These are phyloP conservation scores for Acrossocheilus fasciatus DNA, from an alignment of 2,797 vertebrate genomes.

Conservation along the genomic window DNA sequence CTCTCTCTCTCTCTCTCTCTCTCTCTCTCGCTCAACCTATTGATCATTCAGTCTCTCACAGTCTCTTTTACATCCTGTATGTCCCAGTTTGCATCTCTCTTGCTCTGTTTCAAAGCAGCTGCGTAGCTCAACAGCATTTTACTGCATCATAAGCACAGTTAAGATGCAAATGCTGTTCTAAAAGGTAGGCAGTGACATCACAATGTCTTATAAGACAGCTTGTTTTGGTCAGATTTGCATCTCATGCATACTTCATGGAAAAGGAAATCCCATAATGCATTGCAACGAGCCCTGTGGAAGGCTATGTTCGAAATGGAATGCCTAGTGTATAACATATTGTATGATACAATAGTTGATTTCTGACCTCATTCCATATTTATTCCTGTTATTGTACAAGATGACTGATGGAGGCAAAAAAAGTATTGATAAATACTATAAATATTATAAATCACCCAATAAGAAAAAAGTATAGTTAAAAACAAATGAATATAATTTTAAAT, in stretches of 20 bases:
- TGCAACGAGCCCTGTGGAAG: background rate
- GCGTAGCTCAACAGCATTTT: background rate
- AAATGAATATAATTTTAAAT: background rate
- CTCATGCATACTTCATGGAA: conserved; percentile 22
- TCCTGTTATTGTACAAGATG: background rate
- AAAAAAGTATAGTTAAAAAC: background rate
- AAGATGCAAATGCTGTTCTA: background rate
- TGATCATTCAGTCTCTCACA: conserved; percentile 56
- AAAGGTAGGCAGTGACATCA: background rate
- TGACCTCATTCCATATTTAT: background rate
- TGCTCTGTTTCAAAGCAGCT: background rate
- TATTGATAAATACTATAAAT: background rate
- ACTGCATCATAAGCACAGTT: background rate
- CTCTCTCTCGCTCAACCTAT: conserved; percentile 64
- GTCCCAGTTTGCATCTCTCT: conserved; percentile 10
- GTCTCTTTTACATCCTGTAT: conserved; percentile 40
- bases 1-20: conserved; percentile 45
- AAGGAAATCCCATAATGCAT: background rate
- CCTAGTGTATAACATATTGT: background rate
- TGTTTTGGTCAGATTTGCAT: conserved; percentile 7
- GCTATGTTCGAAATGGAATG: background rate
- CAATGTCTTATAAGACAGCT: background rate
- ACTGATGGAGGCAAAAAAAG: background rate
- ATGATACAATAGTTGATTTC: background rate
- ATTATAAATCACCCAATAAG: background rate